These are phyloP conservation scores for Sebastolobus altivelis DNA, from an alignment of 2,797 vertebrate genomes.

Conservation along the genomic window DNA sequence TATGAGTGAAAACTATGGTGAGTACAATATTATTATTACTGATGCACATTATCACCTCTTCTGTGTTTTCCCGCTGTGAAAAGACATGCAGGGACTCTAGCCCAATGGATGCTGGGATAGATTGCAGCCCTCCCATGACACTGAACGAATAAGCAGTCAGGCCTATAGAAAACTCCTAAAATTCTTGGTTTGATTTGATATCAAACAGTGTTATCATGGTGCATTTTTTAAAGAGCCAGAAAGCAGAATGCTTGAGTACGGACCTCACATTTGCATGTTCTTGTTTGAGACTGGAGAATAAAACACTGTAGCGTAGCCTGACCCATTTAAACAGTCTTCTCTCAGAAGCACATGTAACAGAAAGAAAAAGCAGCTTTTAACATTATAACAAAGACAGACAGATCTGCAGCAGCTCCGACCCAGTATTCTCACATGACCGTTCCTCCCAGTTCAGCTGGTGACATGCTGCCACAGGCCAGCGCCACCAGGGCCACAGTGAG, in stretches of 20 bases:
- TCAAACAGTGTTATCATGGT: background rate
- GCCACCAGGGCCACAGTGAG: background rate
- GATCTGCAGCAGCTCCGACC: slow-evolving; percentile 10
- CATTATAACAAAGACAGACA: background rate
- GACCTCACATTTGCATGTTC: slow-evolving; percentile 16
- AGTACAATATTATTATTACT: no score
- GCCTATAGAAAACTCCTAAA: background rate
- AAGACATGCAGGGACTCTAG: background rate
- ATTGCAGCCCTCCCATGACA: background rate
- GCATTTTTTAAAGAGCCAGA: slow-evolving; percentile 20
- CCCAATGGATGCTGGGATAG: background rate
- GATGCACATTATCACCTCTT: no score
- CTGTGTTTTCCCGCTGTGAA: background rate
- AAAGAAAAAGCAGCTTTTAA: slow-evolving; percentile 12
- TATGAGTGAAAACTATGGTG: background rate
- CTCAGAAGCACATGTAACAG: slow-evolving; percentile 2
- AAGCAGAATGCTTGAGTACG: background rate
- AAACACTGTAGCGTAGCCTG: slow-evolving; percentile 22
- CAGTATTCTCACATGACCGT: background rate
- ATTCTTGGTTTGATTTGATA: background rate
- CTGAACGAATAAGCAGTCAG: background rate
- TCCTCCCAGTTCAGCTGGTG: slow-evolving; percentile 1
- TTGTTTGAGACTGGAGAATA: slow-evolving; percentile 17
- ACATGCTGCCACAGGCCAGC: slow-evolving; percentile 15
- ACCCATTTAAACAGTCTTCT: slow-evolving; percentile 42